These are phyloP conservation scores for Chunga burmeisteri DNA, from an alignment of 2,113 vertebrate genomes.

Conservation along the genomic window DNA sequence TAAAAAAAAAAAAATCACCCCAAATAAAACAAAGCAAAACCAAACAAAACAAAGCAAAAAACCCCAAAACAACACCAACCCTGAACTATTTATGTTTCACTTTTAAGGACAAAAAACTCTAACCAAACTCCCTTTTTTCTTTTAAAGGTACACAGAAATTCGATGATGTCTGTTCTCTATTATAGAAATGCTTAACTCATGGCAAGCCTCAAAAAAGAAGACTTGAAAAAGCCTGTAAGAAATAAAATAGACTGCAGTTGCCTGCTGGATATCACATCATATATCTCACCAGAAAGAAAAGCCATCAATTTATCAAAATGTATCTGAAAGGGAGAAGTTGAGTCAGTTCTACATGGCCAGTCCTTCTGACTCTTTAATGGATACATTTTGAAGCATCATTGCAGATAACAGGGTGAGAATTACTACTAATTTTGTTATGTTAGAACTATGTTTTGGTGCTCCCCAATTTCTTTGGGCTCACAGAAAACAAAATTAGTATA, in stretches of 20 bases:
- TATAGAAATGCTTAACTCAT: constrained; percentile 89
- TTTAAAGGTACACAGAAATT: constrained; percentile 93
- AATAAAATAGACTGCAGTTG: constrained; percentile 74
- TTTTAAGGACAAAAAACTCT: constrained; percentile 50
- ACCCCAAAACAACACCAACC: not conserved
- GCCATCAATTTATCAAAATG: constrained; percentile 89
- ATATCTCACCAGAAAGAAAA: constrained; percentile 86
- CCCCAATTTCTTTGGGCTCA: constrained; percentile 68
- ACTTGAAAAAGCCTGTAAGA: constrained; percentile 70
- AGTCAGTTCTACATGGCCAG: constrained; percentile 52
- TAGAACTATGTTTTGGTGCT: constrained; percentile 53
- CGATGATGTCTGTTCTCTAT: constrained; percentile 99
- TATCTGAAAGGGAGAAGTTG: constrained; percentile 76
- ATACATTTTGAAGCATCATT: constrained; percentile 98
- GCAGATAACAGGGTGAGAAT: constrained; percentile 82
- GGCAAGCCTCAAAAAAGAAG: constrained; percentile 83
- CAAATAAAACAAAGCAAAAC: constrained; percentile 35
- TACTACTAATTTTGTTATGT: constrained; percentile 87
- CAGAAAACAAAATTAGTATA: constrained; percentile 89
- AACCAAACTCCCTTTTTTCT: constrained; percentile 49
- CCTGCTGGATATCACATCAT: constrained; percentile 85
- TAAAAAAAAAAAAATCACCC: not conserved
- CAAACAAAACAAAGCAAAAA: constrained; percentile 27
- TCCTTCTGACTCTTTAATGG: constrained; percentile 62
- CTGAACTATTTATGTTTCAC: constrained; percentile 41